Evolutionary conservation across 1,140 invertebrate genomes (phyloP), one percentile per base, ranked within the genome.

Genomic region (Centruroides vittatus): DNA sequence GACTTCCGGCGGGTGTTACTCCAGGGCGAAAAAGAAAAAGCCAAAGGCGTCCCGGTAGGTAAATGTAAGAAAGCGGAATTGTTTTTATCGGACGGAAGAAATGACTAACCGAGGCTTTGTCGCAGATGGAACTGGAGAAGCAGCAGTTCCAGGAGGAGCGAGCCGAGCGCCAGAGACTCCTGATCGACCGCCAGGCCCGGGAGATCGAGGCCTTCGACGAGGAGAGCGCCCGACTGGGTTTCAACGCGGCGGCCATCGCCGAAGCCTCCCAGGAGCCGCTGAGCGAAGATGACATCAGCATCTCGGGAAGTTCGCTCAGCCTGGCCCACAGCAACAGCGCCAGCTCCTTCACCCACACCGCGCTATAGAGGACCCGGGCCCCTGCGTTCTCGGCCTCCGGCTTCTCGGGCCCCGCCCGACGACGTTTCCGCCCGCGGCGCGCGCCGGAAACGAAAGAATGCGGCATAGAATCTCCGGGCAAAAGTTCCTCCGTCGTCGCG

Each of bases 201-300:
- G 91, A 96, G 74, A 78, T 95, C 67, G 88, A 93, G 69, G 83
- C 87, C 66, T 98, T 97, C 79, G 93, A 98, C 78, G 84, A 88
- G 68, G 93, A 97, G 78, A 95, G 89, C 70, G 82, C 85, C 66
- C 80, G 86, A 67, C 81, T 93, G 74, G 94, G 94, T 70, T 93
- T 75, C 73, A 92, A 90, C 80, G 85, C 88, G 60, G 76, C 92
- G 75, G 88, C 89, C 67, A 87, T 95, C 72, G 86, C 84, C 35
- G 90, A 95, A 75, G 86, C 88, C 68, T 89, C 88, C 62, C 82
- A 85, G 68, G 89, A 93, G 73, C 82, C 82, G 67, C 88, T 86
- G 76, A 84, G 83, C 62, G 88, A 90, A 66, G 90, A 93, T 75
- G 71, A 72, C 36, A 84, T 86, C 70, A 91, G 88, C 72, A 80